Percentiles rank a stretch among this genome's conserved stretches.
Conservation (phyloP, 2,113 vertebrate species). For the Pseudorectes ferrugineus region DNA sequence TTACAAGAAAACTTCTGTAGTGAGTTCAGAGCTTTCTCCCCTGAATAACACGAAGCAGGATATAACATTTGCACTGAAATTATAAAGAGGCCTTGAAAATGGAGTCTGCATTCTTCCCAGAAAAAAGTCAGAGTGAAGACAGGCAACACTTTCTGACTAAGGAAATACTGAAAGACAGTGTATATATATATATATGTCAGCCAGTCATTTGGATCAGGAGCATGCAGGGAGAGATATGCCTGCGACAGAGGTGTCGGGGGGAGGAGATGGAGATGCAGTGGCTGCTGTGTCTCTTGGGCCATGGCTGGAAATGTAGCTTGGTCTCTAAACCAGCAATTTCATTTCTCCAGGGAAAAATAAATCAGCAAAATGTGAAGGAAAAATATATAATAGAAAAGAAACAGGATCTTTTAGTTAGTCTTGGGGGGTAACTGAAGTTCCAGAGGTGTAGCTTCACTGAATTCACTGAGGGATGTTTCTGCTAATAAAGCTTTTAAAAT, state of each 20-base stretch:
- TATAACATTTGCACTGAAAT: not conserved
- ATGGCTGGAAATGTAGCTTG: not conserved
- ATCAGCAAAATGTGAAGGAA: not conserved
- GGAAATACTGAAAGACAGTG: not conserved
- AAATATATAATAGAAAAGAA: not conserved
- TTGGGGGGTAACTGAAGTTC: not conserved
- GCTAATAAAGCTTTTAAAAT: not conserved
- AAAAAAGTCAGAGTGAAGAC: not conserved
- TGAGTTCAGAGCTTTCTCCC: not conserved
- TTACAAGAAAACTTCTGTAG: not conserved
- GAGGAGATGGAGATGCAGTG: not conserved
- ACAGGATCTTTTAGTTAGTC: not conserved
- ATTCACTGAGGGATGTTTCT: not conserved
- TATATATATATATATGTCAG: not conserved
- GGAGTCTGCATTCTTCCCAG: not conserved
- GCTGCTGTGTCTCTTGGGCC: not conserved
- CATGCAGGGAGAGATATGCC: not conserved
- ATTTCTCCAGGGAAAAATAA: not conserved
- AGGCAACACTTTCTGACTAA: not conserved
- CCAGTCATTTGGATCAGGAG: not conserved
- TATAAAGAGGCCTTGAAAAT: not conserved
- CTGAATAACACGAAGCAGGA: not conserved
- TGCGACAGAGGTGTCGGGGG: fast-evolving
- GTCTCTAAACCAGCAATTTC: not conserved
- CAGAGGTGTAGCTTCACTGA: not conserved